A percentile compares a stretch with the other conserved stretches of the same genome.
Conservation (phyloP, 2,888 invertebrate species). For the Cerceris ruficornis region DNA sequence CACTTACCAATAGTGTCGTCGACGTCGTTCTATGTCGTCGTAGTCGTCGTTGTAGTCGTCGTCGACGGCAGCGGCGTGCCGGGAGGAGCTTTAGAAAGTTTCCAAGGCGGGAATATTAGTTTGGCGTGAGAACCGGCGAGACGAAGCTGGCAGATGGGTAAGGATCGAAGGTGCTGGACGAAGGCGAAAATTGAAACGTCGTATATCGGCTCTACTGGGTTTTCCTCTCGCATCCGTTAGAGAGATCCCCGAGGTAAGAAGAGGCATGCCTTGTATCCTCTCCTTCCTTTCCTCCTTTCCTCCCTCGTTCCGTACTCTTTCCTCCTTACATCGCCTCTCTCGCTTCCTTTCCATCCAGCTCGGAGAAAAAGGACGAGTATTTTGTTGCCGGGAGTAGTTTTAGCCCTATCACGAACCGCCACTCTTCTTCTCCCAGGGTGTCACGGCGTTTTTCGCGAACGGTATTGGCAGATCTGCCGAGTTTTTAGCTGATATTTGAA, state of each 20-base stretch:
- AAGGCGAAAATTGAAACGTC: slow-evolving; percentile 75
- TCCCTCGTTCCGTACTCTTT: background rate
- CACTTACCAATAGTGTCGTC: slow-evolving; percentile 33
- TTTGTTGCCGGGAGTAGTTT: slow-evolving; percentile 65
- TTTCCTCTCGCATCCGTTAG: slow-evolving; percentile 46
- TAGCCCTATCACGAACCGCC: slow-evolving; percentile 67
- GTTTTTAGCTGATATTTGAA: slow-evolving; percentile 10
- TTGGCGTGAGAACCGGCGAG: slow-evolving; percentile 42
- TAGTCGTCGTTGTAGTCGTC: slow-evolving; percentile 9
- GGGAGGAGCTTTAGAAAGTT: slow-evolving; percentile 62
- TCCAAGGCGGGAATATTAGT: slow-evolving; percentile 66
- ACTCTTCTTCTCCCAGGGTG: slow-evolving; percentile 55
- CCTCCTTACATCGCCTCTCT: background rate
- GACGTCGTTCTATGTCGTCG: slow-evolving; percentile 3
- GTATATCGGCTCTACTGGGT: slow-evolving; percentile 64
- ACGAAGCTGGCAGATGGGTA: slow-evolving; percentile 35
- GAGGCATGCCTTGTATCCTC: slow-evolving; percentile 54
- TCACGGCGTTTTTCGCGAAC: slow-evolving; percentile 35
- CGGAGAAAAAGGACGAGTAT: slow-evolving; percentile 43
- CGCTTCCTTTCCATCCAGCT: slow-evolving; percentile 18
- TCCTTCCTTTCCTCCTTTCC: slow-evolving; percentile 1
- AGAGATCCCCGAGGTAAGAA: slow-evolving; percentile 51
- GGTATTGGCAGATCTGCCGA: slow-evolving; percentile 52
- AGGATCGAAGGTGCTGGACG: slow-evolving; percentile 57
- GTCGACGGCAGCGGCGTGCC: slow-evolving; percentile 17